Conservation (phyloP, 2,113 vertebrate genomes). For the Thryonomys swinderianus region DNA sequence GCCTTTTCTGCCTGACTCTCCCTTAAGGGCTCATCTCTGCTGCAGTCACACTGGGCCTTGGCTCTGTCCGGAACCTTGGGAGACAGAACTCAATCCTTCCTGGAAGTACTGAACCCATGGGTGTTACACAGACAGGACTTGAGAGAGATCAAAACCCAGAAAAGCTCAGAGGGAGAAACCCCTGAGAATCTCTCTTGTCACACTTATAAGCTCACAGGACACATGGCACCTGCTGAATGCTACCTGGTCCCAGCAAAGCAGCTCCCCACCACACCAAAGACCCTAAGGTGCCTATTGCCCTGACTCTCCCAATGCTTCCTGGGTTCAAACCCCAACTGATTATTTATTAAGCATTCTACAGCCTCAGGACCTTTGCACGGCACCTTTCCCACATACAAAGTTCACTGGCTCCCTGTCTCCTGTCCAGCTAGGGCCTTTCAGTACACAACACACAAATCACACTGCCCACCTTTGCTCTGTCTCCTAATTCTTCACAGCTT, state of each 20-base stretch:
- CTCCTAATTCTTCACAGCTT: not conserved
- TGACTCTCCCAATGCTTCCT: too few relatives aligned
- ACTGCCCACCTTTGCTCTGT: not conserved
- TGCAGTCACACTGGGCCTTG: too few relatives aligned
- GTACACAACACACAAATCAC: rapidly evolving
- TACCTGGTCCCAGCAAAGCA: not conserved
- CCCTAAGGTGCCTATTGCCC: rapidly evolving
- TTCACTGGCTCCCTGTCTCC: not conserved
- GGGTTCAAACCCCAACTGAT: rapidly evolving
- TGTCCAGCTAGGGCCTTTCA: not conserved
- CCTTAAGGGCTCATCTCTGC: not conserved
- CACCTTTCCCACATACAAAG: not conserved
- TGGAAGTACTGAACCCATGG: rapidly evolving
- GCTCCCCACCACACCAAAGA: not conserved
- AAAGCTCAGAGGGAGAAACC: not conserved
- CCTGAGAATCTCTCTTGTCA: not conserved
- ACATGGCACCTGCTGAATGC: rapidly evolving
- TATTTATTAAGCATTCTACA: not conserved
- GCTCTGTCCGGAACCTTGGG: rapidly evolving
- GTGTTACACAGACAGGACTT: not conserved
- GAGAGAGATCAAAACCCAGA: not conserved
- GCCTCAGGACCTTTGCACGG: not conserved
- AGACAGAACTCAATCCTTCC: not conserved
- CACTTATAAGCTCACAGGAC: not conserved
- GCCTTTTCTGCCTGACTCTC: not conserved